Evolutionary conservation across 1,140 invertebrate species (phyloP).

Genomic region (Drosophila busckii): DNA sequence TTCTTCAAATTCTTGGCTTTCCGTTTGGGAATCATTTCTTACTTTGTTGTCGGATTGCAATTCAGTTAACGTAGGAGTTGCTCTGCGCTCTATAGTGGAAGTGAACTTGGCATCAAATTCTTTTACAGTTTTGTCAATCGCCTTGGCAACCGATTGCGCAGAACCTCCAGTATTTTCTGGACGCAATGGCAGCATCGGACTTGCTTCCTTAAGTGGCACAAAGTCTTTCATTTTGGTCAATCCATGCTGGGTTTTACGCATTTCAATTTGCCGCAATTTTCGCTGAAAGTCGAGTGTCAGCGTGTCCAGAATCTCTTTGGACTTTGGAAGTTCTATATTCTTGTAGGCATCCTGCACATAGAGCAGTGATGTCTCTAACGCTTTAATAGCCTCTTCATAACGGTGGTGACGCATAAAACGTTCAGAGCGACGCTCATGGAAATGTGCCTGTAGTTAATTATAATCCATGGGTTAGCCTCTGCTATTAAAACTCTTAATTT

Average conservation of each 20-base stretch:
- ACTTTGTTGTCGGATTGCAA: slow-evolving; percentile 35
- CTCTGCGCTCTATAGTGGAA: slow-evolving; percentile 23
- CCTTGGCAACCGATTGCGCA: slow-evolving; percentile 67
- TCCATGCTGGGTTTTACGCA: slow-evolving; percentile 66
- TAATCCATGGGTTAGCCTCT: not conserved
- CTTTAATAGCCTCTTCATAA: slow-evolving; percentile 72
- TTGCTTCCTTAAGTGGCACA: slow-evolving; percentile 53
- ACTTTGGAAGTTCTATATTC: slow-evolving; percentile 51
- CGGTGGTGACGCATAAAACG: slow-evolving; percentile 63
- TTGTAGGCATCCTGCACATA: slow-evolving; percentile 73
- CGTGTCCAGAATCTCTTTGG: slow-evolving; percentile 59
- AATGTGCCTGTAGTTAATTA: slow-evolving; percentile 51
- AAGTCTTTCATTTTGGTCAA: slow-evolving; percentile 64
- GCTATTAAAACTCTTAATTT: not conserved
- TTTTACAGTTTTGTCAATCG: slow-evolving; percentile 71
- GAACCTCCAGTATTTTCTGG: slow-evolving; percentile 48
- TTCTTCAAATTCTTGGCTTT: slow-evolving; percentile 11
- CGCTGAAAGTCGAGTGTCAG: slow-evolving; percentile 63
- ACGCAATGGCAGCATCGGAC: slow-evolving; percentile 51
- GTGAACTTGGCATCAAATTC: slow-evolving; percentile 71
- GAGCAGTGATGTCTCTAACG: slow-evolving; percentile 60
- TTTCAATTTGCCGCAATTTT: slow-evolving; percentile 64
- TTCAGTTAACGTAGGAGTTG: slow-evolving; percentile 17
- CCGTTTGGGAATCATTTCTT: slow-evolving; percentile 16
- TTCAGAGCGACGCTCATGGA: slow-evolving; percentile 70